Percentiles rank a stretch among this genome's conserved stretches.
These are phyloP conservation scores for Bibio marci DNA, from an alignment of 2,888 invertebrate genomes.

Conservation along the genomic window DNA sequence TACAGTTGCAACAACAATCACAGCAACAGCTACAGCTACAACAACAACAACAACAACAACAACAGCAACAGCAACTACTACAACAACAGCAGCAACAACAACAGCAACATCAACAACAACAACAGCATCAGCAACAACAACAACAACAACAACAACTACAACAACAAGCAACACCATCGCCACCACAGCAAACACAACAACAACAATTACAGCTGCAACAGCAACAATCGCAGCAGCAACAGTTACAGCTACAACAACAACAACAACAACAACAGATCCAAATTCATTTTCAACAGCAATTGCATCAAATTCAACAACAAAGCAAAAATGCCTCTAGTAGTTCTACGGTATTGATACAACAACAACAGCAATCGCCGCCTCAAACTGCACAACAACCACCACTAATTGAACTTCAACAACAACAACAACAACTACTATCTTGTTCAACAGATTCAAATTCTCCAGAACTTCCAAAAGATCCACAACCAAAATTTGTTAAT, in stretches of 20 bases:
- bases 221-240: slow-evolving; percentile 17
- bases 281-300: slow-evolving; percentile 13
- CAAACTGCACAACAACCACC: no score
- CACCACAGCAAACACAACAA: slow-evolving; percentile 1
- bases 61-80: slow-evolving; percentile 11
- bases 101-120: no score
- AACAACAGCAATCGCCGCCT: no score
- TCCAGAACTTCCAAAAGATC: slow-evolving; percentile 37
- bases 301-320: slow-evolving; percentile 8
- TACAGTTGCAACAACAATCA: not conserved
- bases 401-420: no score
- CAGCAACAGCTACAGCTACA: not conserved
- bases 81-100: slow-evolving; percentile 7
- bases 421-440: no score
- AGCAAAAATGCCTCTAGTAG: slow-evolving; percentile 6
- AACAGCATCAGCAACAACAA: no score
- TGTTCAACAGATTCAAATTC: slow-evolving; percentile 19
- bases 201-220: slow-evolving; percentile 6
- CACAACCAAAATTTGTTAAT: slow-evolving; percentile 43
- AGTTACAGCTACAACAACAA: slow-evolving; percentile 3
- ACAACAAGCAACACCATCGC: slow-evolving; percentile 1
- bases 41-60: not conserved
- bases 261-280: slow-evolving; percentile 8
- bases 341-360: slow-evolving; percentile 3
- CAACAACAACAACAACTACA: not conserved